Evolutionary conservation across 2,113 vertebrate species (phyloP).

Genomic region (Hystrix cristata): DNA sequence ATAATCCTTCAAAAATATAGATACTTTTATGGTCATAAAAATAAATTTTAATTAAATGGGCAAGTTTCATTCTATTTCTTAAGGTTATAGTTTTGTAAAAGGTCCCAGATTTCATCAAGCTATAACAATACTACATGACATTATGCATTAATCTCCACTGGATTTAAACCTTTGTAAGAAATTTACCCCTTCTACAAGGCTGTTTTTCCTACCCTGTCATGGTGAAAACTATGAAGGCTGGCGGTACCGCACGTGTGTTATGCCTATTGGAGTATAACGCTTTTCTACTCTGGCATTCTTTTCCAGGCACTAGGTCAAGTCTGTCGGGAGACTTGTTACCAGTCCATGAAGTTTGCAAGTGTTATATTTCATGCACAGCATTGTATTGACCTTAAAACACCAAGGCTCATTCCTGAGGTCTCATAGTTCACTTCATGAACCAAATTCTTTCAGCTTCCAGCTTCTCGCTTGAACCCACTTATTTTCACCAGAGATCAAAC

Average conservation of each 20-base stretch:
- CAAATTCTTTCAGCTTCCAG: not conserved
- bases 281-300: slow-evolving; percentile 4
- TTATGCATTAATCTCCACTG: not conserved
- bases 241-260: not conserved
- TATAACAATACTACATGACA: not conserved
- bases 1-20: not conserved
- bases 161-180: slow-evolving; percentile 17
- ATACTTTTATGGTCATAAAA: not conserved
- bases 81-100: not conserved
- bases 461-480: not conserved
- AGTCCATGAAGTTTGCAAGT: not conserved
- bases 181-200: not conserved
- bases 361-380: not conserved
- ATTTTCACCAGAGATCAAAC: not conserved
- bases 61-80: not conserved
- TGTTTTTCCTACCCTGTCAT: not conserved
- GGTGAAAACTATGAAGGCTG: not conserved
- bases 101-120: slow-evolving; percentile 24
- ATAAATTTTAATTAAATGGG: not conserved
- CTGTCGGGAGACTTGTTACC: not conserved
- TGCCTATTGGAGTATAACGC: not conserved
- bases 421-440: not conserved
- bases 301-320: not conserved
- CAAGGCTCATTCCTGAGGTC: not conserved
- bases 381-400: not conserved